Conservation (phyloP, 2,888 invertebrate species). For the Phortica magna region DNA sequence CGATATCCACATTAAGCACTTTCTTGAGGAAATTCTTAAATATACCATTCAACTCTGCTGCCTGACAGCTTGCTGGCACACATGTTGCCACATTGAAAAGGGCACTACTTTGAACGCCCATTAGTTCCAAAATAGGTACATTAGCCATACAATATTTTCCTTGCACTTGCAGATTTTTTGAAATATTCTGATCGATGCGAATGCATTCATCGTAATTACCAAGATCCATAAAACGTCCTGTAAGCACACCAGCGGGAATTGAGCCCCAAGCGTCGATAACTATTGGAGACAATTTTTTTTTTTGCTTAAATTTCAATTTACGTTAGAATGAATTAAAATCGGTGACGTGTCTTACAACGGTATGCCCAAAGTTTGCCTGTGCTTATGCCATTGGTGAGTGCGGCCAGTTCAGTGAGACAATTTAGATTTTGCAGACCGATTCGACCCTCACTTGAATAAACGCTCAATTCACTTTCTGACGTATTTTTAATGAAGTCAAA, state of each 20-base stretch:
- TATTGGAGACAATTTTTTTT: not conserved
- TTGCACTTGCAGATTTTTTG: not conserved
- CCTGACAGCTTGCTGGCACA: constrained; percentile 9
- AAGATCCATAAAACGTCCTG: not conserved
- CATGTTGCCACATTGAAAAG: not conserved
- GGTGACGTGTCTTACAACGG: not conserved
- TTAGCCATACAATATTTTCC: constrained; percentile 16
- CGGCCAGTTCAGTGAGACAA: constrained; percentile 1
- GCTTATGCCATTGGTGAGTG: not conserved
- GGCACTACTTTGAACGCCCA: not conserved
- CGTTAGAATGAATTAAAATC: no score
- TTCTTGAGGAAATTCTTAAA: not conserved
- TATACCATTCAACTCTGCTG: not conserved
- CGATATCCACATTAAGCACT: not conserved
- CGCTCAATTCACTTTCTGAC: no score
- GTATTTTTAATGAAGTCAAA: constrained; percentile 3
- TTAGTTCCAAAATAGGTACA: not conserved
- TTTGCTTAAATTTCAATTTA: no score
- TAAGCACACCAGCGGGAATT: not conserved
- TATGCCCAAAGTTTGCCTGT: constrained; percentile 1
- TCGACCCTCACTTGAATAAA: no score
- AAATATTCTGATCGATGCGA: not conserved
- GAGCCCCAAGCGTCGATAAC: constrained; percentile 13
- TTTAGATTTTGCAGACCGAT: not conserved
- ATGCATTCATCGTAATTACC: constrained; percentile 25